Conservation (phyloP, 2,888 invertebrate species). For the Harpagoxenus sublaevis region DNA sequence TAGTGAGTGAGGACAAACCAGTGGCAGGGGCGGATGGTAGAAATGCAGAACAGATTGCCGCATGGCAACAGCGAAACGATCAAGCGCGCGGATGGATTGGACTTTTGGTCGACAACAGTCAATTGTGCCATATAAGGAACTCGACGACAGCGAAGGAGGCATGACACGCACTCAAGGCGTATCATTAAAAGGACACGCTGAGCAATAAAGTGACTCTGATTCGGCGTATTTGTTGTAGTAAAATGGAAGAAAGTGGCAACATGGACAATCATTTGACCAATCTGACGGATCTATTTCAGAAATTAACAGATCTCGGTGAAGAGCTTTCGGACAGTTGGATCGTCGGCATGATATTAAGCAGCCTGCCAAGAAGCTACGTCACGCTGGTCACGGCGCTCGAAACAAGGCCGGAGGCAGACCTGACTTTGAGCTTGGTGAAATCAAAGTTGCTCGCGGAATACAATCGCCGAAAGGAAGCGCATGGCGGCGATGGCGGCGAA, state of each 20-base stretch:
- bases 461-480: background rate
- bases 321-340: background rate
- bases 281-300: background rate
- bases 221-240: background rate
- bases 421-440: background rate
- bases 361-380: background rate
- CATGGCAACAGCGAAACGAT: background rate
- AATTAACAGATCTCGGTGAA: background rate
- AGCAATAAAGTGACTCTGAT: slow-evolving; percentile 2
- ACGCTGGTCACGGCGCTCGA: background rate
- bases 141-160: background rate
- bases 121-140: background rate
- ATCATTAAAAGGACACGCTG: background rate
- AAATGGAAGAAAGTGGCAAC: background rate
- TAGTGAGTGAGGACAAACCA: background rate
- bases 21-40: background rate
- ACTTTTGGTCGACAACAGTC: background rate
- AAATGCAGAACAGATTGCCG: background rate
- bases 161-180: background rate
- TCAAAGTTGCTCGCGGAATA: background rate
- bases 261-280: background rate
- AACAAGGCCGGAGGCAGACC: background rate
- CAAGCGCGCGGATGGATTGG: slow-evolving; percentile 3
- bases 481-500: background rate
- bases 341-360: background rate